Percentiles rank a stretch among this genome's conserved stretches.
These are phyloP conservation scores for Masnerella sp. DNA, from an alignment of 2,888 invertebrate genomes.

Conservation along the genomic window DNA sequence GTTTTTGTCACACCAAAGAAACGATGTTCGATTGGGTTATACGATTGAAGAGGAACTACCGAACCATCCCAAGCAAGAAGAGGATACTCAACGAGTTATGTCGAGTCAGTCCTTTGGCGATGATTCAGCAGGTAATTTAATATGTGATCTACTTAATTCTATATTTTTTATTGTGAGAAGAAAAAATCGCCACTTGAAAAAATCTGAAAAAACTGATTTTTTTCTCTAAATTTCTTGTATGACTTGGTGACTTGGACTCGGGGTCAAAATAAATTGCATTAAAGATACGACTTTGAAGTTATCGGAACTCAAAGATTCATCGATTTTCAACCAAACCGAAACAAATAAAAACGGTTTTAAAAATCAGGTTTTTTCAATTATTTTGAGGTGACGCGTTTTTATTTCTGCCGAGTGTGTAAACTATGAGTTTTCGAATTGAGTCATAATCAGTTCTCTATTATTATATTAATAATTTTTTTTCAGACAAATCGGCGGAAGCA, in stretches of 20 bases:
- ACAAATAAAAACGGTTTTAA: too few species aligned
- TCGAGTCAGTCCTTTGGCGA: slow-evolving; percentile 7
- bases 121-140: slow-evolving; percentile 12
- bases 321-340: too few species aligned
- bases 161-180: background rate
- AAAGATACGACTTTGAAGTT: too few species aligned
- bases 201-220: background rate
- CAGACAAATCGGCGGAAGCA: background rate
- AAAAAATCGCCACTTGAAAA: background rate
- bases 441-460: background rate
- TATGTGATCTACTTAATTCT: background rate
- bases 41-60: background rate
- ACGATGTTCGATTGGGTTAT: slow-evolving; percentile 22
- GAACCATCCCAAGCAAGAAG: slow-evolving; percentile 4
- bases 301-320: too few species aligned
- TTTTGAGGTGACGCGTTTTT: too few species aligned
- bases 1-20: slow-evolving; percentile 13
- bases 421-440: background rate
- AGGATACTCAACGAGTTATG: slow-evolving; percentile 16
- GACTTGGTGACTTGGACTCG: too few species aligned
- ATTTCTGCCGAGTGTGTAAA: too few species aligned
- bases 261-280: too few species aligned
- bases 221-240: background rate
- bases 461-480: background rate
- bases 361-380: too few species aligned